Evolutionary conservation across 2,797 vertebrate species (phyloP).

Genomic region (Hybognathus amarus): DNA sequence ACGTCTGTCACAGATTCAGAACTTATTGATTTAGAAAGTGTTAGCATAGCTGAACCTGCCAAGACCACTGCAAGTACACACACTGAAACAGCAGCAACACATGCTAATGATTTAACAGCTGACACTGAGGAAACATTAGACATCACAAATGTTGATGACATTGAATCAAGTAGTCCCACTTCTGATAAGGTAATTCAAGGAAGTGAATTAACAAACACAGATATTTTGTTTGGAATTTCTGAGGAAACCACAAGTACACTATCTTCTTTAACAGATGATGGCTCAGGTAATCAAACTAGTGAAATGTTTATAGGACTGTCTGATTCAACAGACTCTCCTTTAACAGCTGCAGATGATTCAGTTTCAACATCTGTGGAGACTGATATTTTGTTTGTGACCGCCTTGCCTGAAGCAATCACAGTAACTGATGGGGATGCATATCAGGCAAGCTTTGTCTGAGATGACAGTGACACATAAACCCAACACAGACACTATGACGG

Average conservation of each 20-base stretch:
- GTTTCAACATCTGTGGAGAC: conserved; percentile 42
- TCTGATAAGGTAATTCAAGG: conserved; percentile 5
- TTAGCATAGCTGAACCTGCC: neutral
- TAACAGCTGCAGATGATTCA: conserved; percentile 19
- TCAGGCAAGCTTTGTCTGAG: conserved; percentile 48
- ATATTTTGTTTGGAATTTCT: conserved; percentile 3
- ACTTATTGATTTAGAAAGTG: neutral
- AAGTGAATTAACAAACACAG: conserved; percentile 15
- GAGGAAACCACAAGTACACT: conserved; percentile 35
- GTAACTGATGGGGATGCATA: conserved; percentile 27
- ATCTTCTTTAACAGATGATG: conserved; percentile 33
- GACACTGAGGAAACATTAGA: neutral
- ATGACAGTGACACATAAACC: conserved; percentile 29
- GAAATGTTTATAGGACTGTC: conserved; percentile 33
- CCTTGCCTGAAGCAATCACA: conserved; percentile 25
- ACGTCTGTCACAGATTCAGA: neutral
- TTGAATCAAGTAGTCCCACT: neutral
- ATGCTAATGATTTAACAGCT: neutral
- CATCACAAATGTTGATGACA: conserved; percentile 1
- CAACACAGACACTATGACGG: conserved; percentile 21
- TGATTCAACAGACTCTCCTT: conserved; percentile 6
- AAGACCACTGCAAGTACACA: conserved; percentile 19
- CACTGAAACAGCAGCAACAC: neutral
- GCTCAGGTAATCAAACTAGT: conserved; percentile 39
- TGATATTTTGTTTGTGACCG: conserved; percentile 37